Percentiles rank a stretch among this genome's conserved stretches.
Conservation (phyloP, 2,113 vertebrate species). For the Acrocephalus kingi region DNA sequence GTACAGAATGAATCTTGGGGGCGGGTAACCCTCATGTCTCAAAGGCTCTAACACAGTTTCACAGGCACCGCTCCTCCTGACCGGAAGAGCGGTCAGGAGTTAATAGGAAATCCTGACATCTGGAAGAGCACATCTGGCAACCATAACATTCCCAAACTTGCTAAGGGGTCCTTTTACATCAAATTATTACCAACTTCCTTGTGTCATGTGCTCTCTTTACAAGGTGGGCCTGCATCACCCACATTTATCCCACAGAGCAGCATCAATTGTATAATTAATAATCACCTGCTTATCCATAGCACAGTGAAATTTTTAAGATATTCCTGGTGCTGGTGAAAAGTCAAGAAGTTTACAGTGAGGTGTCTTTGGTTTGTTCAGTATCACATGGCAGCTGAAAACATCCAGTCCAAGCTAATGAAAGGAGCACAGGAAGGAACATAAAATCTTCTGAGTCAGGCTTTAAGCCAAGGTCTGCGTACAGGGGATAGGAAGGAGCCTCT, state of each 20-base stretch:
- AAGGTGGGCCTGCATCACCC: neutral
- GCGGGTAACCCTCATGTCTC: neutral
- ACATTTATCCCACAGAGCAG: neutral
- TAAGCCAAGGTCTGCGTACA: neutral
- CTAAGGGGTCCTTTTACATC: constrained; percentile 27
- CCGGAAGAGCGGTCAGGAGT: neutral
- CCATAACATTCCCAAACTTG: constrained; percentile 21
- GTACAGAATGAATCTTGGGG: neutral
- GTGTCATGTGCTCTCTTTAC: constrained; percentile 4
- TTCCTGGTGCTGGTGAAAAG: neutral
- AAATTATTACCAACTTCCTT: constrained; percentile 22
- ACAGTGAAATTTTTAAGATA: neutral
- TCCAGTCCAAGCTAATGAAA: constrained; percentile 4
- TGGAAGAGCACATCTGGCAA: constrained; percentile 63
- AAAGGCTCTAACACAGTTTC: neutral
- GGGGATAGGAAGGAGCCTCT: neutral
- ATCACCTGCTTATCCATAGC: neutral
- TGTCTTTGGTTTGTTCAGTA: neutral
- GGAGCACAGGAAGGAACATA: neutral
- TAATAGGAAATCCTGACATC: constrained; percentile 66
- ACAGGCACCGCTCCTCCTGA: neutral
- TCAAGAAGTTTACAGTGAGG: neutral
- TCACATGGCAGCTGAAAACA: neutral
- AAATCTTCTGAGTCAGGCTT: neutral
- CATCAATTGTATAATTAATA: fast-evolving